These are phyloP conservation scores for Leiothrix lutea DNA, from an alignment of 2,113 vertebrate genomes.

Conservation along the genomic window DNA sequence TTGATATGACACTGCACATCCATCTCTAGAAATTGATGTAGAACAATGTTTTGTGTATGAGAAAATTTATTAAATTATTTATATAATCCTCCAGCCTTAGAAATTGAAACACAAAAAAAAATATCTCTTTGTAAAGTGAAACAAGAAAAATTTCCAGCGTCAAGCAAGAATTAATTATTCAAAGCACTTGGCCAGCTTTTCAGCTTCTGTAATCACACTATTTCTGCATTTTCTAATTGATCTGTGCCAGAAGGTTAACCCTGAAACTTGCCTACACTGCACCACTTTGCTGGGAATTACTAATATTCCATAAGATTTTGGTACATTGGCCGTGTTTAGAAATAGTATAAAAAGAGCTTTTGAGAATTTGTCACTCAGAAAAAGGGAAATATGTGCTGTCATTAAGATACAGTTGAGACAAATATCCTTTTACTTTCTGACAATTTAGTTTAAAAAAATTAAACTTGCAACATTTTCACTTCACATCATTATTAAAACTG, in stretches of 20 bases:
- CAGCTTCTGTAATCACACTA: background rate
- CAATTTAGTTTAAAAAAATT: background rate
- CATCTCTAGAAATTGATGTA: background rate
- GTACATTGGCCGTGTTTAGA: accelerated
- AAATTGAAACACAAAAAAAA: background rate
- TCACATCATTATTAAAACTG: background rate
- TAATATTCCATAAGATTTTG: background rate
- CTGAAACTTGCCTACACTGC: background rate
- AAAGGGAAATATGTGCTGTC: background rate
- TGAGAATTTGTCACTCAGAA: background rate
- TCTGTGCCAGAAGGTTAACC: background rate
- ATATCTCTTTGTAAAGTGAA: background rate
- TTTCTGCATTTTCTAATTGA: background rate
- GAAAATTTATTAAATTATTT: background rate
- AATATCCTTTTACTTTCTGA: background rate
- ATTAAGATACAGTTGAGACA: accelerated
- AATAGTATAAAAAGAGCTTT: background rate
- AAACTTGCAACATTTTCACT: background rate
- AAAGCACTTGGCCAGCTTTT: background rate
- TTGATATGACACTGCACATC: background rate
- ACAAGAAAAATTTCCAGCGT: background rate
- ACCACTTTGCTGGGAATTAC: background rate
- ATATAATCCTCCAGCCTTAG: background rate
- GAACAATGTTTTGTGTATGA: background rate
- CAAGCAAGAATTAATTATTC: slow-evolving; percentile 24